Percentiles rank a stretch among this genome's conserved stretches.
phyloP scores from a whole-genome alignment of 2,797 vertebrate species.

The Glyptemys insculpta region DNA sequence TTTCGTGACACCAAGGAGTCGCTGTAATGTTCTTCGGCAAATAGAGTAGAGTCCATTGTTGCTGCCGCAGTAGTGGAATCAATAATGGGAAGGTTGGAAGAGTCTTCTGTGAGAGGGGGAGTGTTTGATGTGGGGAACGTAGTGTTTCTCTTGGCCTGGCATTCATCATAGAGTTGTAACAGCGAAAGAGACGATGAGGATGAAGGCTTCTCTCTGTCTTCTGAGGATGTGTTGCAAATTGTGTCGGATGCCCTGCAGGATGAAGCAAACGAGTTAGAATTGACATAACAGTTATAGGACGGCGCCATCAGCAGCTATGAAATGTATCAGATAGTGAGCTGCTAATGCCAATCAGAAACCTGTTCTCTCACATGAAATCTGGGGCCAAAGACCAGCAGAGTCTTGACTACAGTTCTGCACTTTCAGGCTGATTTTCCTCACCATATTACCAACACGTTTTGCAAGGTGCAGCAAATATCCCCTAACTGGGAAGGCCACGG shows the following conservation, averaged over 20 bases:
- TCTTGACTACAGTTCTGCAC: not conserved
- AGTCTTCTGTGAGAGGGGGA: fast-evolving
- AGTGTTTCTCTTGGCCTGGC: conserved; percentile 32
- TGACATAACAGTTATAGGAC: not conserved
- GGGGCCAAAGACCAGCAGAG: not conserved
- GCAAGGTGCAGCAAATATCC: not conserved
- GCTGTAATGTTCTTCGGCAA: not conserved
- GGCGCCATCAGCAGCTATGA: not conserved
- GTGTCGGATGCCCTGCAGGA: conserved; percentile 76
- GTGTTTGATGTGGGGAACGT: fast-evolving
- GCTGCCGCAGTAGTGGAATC: not conserved
- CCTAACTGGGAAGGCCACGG: not conserved
- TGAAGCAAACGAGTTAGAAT: conserved; percentile 32
- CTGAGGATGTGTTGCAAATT: conserved; percentile 54
- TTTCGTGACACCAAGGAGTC: not conserved
- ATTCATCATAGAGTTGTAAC: conserved; percentile 55
- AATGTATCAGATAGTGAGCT: not conserved
- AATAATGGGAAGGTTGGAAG: not conserved
- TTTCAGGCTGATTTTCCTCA: not conserved
- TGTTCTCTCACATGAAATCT: not conserved
- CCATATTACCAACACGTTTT: not conserved
- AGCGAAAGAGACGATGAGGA: conserved; percentile 39
- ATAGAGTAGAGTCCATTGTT: not conserved
- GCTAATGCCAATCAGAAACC: not conserved
- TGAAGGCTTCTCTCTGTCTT: not conserved